phyloP scores from a whole-genome alignment of 2,797 vertebrate genomes.

The Caiman crocodilus region DNA sequence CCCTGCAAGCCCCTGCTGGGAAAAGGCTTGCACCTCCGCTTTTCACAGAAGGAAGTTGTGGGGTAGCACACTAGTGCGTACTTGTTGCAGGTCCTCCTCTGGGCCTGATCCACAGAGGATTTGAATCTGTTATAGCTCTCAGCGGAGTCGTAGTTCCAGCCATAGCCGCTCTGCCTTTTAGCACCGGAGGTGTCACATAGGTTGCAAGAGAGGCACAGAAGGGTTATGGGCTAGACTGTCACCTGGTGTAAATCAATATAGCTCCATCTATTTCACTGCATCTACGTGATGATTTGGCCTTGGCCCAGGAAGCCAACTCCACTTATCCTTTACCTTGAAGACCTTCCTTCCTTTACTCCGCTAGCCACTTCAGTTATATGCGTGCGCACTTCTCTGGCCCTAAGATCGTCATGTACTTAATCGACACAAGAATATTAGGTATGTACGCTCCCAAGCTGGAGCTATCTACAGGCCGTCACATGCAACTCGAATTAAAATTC shows the following conservation, averaged over 20 bases:
- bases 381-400: not conserved
- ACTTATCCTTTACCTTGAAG: not conserved
- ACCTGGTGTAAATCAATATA: not conserved
- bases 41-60: not conserved
- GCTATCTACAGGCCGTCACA: not conserved
- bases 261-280: not conserved
- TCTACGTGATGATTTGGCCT: not conserved
- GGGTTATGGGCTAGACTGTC: not conserved
- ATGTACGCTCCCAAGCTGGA: not conserved
- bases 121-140: not conserved
- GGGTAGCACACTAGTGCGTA: not conserved
- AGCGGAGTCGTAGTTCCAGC: not conserved
- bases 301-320: not conserved
- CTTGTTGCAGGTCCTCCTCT: accelerated
- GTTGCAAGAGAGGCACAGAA: not conserved
- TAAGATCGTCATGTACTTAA: not conserved
- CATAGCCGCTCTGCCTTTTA: too few relatives aligned
- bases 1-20: too few relatives aligned
- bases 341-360: not conserved
- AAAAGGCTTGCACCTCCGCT: not conserved
- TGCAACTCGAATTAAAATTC: not conserved
- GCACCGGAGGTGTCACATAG: too few relatives aligned
- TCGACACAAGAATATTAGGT: not conserved
- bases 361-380: not conserved
- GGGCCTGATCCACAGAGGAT: not conserved